phyloP scores from a whole-genome alignment of 2,888 invertebrate genomes.

The Coenonympha glycerion region DNA sequence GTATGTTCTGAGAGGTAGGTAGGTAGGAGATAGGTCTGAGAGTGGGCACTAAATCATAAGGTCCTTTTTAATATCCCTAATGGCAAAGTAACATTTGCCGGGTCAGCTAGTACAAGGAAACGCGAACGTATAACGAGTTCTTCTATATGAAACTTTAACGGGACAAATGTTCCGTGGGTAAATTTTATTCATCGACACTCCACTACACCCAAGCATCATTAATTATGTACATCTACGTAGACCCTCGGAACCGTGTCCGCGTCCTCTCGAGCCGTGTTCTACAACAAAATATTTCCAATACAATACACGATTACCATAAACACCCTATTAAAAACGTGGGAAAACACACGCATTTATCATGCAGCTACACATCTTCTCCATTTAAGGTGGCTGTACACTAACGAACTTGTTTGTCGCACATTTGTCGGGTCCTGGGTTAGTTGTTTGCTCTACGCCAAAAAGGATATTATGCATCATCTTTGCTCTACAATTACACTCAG shows the following conservation, averaged over 20 bases:
- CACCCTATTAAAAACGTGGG: conserved; percentile 43
- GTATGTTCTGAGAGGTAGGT: too few relatives aligned
- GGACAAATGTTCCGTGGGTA: background rate
- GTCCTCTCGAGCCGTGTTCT: conserved; percentile 13
- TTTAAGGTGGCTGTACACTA: conserved; percentile 29
- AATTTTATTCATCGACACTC: background rate
- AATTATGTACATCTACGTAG: conserved; percentile 5
- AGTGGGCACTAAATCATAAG: too few relatives aligned
- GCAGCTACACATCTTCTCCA: conserved; percentile 50
- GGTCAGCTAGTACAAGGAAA: too few relatives aligned
- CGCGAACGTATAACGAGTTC: too few relatives aligned
- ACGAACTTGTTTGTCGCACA: conserved; percentile 5
- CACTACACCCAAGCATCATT: conserved; percentile 7
- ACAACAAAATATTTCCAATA: conserved; percentile 34
- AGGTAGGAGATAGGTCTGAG: too few relatives aligned
- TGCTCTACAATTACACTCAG: too few relatives aligned
- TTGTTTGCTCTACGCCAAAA: too few relatives aligned
- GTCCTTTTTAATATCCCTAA: too few relatives aligned
- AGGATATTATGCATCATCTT: too few relatives aligned
- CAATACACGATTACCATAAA: conserved; percentile 39
- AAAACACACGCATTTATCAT: conserved; percentile 55
- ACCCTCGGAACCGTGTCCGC: conserved; percentile 10
- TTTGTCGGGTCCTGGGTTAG: background rate
- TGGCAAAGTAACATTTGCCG: too few relatives aligned
- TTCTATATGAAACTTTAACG: too few relatives aligned